These are phyloP conservation scores for Potamilus streckersoni DNA, from an alignment of 1,140 invertebrate species.

Conservation along the genomic window DNA sequence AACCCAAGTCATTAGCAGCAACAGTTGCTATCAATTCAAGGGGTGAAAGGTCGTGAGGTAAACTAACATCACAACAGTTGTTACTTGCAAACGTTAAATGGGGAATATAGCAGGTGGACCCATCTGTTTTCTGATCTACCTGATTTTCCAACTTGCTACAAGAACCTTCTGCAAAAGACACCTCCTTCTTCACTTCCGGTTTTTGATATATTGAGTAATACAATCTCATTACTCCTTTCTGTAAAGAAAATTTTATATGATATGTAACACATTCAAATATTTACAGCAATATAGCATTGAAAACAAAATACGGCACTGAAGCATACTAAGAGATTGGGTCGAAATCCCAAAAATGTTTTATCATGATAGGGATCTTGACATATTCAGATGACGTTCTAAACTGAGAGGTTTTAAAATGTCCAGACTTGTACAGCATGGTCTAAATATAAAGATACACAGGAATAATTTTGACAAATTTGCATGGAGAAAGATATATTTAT, in stretches of 20 bases:
- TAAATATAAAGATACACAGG: too few species aligned
- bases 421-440: too few species aligned
- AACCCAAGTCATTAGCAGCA: constrained; percentile 21
- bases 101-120: constrained; percentile 20
- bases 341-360: too few species aligned
- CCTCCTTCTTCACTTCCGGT: constrained; percentile 12
- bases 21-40: constrained; percentile 30
- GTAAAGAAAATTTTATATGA: neutral
- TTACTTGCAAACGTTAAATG: constrained; percentile 22
- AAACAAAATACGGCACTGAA: neutral
- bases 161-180: constrained; percentile 16
- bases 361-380: too few species aligned
- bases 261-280: too few species aligned
- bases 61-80: constrained; percentile 14
- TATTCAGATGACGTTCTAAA: too few species aligned
- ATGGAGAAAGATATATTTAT: too few species aligned
- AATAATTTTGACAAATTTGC: too few species aligned
- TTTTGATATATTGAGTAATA: constrained; percentile 24
- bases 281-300: neutral
- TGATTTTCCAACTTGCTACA: neutral
- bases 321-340: too few species aligned
- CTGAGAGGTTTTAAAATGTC: too few species aligned
- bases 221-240: constrained; percentile 26
- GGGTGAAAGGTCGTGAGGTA: constrained; percentile 29
- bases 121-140: constrained; percentile 18